Evolutionary conservation across 2,113 vertebrate species (phyloP), one percentile per base, ranked within the genome.

Genomic region (Zapornia atra): DNA sequence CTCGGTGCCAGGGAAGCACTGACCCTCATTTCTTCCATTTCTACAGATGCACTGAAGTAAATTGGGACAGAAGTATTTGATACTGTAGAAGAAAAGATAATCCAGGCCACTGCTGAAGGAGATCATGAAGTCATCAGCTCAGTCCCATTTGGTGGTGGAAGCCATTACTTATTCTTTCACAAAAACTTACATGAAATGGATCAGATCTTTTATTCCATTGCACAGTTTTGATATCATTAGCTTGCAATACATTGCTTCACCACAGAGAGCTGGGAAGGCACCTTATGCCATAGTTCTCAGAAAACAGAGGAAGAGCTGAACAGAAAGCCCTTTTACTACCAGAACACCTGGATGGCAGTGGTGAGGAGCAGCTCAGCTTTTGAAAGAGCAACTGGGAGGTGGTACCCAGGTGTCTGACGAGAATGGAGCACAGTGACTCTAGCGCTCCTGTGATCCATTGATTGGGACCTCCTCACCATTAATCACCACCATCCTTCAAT

Each of bases 391-490:
- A 29, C 3, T 2, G 3, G 28, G 16, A 91, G 25, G 7, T 13
- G 8, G 6, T 53, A 69, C 2, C 8, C 31, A 54, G 11, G n/a
- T 46, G 14, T 31, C 31, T 86, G 71, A 29, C 4, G 17, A 66
- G 3, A 12, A 15, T 1, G 22, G 29, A 36, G 15, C 0, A 3
- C 1, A 1, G 9, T 81, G 69, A 25, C 59, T 36, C 11, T 56
- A 59, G n/a, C 19, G 9, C 8, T 80, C 15, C 31, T 69, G 21
- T 65, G 31, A 36, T 12, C 15, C 25, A 9, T 28, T 57, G 13
- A 19, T 5, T 71, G 44, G 16, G 31, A 69, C 22, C 5, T 54
- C 21, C 12, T 60, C 21, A 65, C 9, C n/a, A 46, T 38, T 15
- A 46, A 46, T 19, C 44, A 46, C 9, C 33, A 22, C 3, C 17